Evolutionary conservation across 2,113 vertebrate species (phyloP).

Genomic region (Tinamus guttatus): DNA sequence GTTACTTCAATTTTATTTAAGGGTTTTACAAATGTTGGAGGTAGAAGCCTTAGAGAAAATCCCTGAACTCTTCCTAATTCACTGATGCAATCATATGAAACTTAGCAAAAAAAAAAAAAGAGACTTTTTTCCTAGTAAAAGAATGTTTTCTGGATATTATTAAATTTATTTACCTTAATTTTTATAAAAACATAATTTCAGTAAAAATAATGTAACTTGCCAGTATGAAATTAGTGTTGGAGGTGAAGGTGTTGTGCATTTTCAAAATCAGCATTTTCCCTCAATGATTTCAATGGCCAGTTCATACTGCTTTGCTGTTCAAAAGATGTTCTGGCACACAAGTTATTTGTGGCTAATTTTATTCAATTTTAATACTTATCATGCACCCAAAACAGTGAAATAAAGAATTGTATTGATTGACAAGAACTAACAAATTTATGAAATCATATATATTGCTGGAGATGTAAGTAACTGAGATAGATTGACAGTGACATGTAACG

Average conservation of each 20-base stretch:
- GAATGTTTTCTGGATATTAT: not conserved
- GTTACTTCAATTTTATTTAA: not conserved
- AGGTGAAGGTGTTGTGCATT: conserved; percentile 24
- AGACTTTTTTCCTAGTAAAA: not conserved
- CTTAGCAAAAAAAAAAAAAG: not conserved
- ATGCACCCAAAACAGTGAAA: not conserved
- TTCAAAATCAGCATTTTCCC: conserved; percentile 46
- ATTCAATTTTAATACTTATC: not conserved
- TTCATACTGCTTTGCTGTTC: not conserved
- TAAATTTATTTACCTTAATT: not conserved
- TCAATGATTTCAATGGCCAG: conserved; percentile 13
- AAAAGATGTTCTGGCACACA: conserved; percentile 10
- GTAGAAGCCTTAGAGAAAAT: not conserved
- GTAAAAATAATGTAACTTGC: not conserved
- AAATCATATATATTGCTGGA: not conserved
- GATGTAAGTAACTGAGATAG: not conserved
- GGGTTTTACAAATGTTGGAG: not conserved
- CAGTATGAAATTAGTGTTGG: not conserved
- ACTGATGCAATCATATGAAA: not conserved
- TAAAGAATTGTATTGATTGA: conserved; percentile 36
- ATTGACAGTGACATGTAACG: not conserved
- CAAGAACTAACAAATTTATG: not conserved
- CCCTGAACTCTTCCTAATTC: not conserved
- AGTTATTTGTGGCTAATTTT: conserved; percentile 32
- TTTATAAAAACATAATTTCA: not conserved